These are phyloP conservation scores for Brachionus paranguensis DNA, from an alignment of 1,140 invertebrate genomes.

Conservation along the genomic window DNA sequence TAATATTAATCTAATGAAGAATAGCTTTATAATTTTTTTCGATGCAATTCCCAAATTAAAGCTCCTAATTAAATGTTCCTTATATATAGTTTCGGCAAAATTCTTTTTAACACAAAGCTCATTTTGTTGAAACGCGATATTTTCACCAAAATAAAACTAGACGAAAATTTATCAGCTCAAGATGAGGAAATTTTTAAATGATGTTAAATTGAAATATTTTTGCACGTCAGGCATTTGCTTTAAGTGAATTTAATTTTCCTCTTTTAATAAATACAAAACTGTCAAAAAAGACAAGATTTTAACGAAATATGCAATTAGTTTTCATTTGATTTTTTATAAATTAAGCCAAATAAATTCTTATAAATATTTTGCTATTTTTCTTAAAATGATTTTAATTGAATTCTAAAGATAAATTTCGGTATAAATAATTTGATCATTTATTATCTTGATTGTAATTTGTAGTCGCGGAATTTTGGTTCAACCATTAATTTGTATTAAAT, in stretches of 20 bases:
- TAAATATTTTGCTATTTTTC: neutral
- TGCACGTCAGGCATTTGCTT: too few relatives aligned
- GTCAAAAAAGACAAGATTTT: too few relatives aligned
- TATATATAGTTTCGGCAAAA: neutral
- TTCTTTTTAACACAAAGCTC: neutral
- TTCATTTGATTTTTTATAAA: too few relatives aligned
- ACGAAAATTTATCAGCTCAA: too few relatives aligned
- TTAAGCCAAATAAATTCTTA: too few relatives aligned
- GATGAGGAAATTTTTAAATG: too few relatives aligned
- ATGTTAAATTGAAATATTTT: too few relatives aligned
- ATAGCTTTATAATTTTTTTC: neutral
- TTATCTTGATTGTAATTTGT: neutral
- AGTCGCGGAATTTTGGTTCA: neutral
- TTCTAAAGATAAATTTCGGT: neutral
- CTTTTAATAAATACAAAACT: too few relatives aligned
- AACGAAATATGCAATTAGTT: too few relatives aligned
- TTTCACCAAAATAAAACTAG: too few relatives aligned
- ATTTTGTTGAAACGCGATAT: too few relatives aligned
- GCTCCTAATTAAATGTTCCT: neutral
- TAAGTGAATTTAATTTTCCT: too few relatives aligned
- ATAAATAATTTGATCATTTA: neutral
- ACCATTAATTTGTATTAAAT: neutral
- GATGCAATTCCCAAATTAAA: neutral
- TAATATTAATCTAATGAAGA: neutral
- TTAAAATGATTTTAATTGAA: neutral